Base-by-base conservation (phyloP, 2,888 invertebrate species). In the Ligdia adustata region DNA sequence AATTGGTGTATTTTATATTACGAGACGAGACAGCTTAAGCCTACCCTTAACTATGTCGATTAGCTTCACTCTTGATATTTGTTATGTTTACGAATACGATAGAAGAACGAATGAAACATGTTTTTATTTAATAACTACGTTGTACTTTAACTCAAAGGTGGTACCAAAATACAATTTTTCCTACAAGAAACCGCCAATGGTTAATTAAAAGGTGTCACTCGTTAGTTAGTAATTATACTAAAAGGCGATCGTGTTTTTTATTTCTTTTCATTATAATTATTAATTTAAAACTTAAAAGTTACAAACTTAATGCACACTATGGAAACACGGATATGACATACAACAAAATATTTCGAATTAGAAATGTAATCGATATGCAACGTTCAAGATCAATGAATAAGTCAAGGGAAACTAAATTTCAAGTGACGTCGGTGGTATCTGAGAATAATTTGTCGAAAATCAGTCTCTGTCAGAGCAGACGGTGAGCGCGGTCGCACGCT, bases 131-230 rank as follows among this genome's bases (percentile, higher is more conserved):
- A 75, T 73, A 86, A 79, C 87, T 88, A 88, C 77, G 75, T 89
- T 89, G 89, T 88, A 89, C 89, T 89, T 87, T 87, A 87, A 88
- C 81, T 82, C 82, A 89, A 88, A 88, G 88, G 87, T 87, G 87
- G 87, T 87, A 87, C 85, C 85, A 86, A 85, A 82, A 86, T 85
- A 85, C 85, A 77, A 76, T 72, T 78, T 81, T 75, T 73, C 69
- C 71, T 62, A 72, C 61, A 72, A 69, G 64, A 79, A 82, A 82
- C 80, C n/a, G 82, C 85, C 87, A 85, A 88, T 85, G 69, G 66
- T 76, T 69, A 70, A 70, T 75, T 77, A 80, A 73, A 74, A 83
- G 79, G 78, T 79, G 82, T 78, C 74, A 77, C 76, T 75, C 77
- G 28, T 39, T 26, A 37, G 15, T 39, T 26, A 37, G 15, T 20